Base-by-base conservation (phyloP, 1,140 invertebrate species). In the Euura lappo region DNA sequence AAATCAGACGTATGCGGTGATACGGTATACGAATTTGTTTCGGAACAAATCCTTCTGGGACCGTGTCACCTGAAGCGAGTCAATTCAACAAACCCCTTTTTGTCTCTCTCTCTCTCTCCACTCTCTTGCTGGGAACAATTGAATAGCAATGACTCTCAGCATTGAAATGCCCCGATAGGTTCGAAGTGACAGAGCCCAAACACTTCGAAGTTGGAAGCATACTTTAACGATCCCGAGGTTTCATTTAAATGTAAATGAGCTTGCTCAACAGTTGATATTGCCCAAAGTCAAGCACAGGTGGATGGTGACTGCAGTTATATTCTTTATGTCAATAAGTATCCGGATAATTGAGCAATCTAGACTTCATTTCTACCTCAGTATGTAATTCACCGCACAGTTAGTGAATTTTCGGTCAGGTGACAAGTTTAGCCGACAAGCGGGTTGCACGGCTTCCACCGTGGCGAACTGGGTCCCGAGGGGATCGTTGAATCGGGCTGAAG, bases 161-260 rank as follows among this genome's bases (percentile, higher is more conserved):
- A 60, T 60, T 60, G 51, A 60, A 60, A 60, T 60, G 3, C 51
- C 6, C 51, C 51, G 51, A 60, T 60, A 6, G 51, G 51, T 60
- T 60, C 51, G 51, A 60, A 60, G 13, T 60, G 51, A 60, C 51
- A 60, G 51, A 60, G 13, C 8, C 51, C 51, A 60, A 60, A 60
- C 51, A 60, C 51, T 60, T n/a, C 51, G 51, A 60, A 60, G 51
- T 60, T 60, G 51, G 51, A 60, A 60, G 51, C 3, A 60, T 60
- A 60, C 51, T 60, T 60, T 60, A 60, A 60, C 51, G 51, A 60
- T 60, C 51, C 51, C 6, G 70, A 71, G 75, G 73, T 81, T 81
- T 81, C 80, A 81, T 80, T 81, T 81, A 81, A 80, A 81, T 81
- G 80, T 77, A 81, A 78, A 81, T 81, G 74, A 77, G 51, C 51